Evolutionary conservation across 1,140 invertebrate species (phyloP), one percentile per base, ranked within the genome.

Genomic region (Drosophila pectinifera): DNA sequence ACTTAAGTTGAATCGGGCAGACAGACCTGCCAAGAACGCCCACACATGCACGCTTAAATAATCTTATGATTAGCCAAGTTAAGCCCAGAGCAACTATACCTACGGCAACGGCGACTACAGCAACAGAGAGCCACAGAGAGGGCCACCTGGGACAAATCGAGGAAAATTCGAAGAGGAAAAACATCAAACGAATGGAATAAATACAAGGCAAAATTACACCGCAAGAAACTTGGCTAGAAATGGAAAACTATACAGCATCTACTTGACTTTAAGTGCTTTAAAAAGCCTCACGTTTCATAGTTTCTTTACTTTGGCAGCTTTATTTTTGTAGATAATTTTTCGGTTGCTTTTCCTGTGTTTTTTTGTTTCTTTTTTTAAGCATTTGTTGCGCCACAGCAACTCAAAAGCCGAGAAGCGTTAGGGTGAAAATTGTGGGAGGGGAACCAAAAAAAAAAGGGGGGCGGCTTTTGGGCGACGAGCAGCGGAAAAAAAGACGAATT

Each of bases 21-120:
- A 51, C 24, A 13, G 11, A 13, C 5, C 28, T 7, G 14, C 28
- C n/a, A 14, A 13, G 13, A 5, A 38, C 51, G 28, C 38, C 36
- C 22, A 69, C 24, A 39, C 58, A 42, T 10, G 22, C 20, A 10
- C 8, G 34, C 31, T 38, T 26, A 26, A 48, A 55, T 72, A 57
- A 70, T 56, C 65, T 70, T 57, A 46, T 70, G 68, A 70, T 72
- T 72, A 57, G 68, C 68, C 67, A 72, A 70, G 51, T 57, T 57
- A 57, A 57, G 39, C 43, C 31, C 43, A 31, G 39, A 34, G 63
- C 46, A 38, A 48, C 57, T 43, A 43, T 26, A 39, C 16, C 51
- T 55, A 28, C 7, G 46, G 48, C 34, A 56, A 62, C 36, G 16
- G 18, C 28, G 45, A 65, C 41, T 64, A 38, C 10, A 43, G 56